These are phyloP conservation scores for Phyllostomus discolor DNA, from an alignment of 2,113 vertebrate genomes.

Conservation along the genomic window DNA sequence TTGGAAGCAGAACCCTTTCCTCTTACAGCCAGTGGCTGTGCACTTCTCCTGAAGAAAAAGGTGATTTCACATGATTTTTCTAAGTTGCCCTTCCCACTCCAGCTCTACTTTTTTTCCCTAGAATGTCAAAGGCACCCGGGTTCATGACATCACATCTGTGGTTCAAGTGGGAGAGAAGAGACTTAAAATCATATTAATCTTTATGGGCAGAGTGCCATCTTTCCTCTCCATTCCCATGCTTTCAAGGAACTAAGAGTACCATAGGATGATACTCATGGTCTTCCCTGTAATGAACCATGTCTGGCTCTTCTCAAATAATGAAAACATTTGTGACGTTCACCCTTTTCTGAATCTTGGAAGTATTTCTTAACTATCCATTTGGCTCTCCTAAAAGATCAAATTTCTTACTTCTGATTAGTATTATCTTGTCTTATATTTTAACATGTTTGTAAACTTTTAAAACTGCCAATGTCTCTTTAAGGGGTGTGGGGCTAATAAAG, in stretches of 20 bases:
- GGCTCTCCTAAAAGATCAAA: background rate
- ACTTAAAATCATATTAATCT: background rate
- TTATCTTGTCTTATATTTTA: background rate
- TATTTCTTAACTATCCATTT: background rate
- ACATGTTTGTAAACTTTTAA: background rate
- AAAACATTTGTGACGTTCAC: background rate
- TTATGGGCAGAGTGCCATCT: background rate
- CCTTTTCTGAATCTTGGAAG: background rate
- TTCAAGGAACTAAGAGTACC: background rate
- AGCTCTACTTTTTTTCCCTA: background rate
- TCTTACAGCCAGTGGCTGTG: background rate
- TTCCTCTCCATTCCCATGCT: background rate
- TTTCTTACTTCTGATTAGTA: conserved; percentile 23
- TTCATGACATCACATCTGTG: background rate
- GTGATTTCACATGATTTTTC: background rate
- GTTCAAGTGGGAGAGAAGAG: background rate
- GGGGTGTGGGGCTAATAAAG: background rate
- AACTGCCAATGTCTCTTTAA: background rate
- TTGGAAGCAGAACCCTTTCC: background rate
- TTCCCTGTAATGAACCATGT: background rate
- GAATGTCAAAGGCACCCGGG: background rate
- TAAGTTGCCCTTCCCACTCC: background rate
- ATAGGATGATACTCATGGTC: background rate
- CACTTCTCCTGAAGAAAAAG: conserved; percentile 6
- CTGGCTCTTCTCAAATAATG: background rate